Evolutionary conservation across 2,797 vertebrate genomes (phyloP).

Genomic region (Tenualosa ilisha): DNA sequence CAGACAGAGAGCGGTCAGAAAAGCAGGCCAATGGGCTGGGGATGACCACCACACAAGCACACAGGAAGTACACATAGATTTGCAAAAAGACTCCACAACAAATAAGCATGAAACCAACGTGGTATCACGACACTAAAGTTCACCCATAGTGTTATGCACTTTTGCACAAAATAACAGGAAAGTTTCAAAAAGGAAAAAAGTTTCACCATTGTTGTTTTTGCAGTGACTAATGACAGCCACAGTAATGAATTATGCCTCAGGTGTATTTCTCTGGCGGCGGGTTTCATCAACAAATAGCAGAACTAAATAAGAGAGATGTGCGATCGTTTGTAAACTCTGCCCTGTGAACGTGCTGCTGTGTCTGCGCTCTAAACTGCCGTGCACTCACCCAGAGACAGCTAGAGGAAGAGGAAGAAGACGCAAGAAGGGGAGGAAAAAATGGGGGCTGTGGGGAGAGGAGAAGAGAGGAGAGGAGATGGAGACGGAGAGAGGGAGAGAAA

Average conservation of each 20-base stretch:
- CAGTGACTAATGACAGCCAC: background rate
- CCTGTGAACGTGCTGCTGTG: background rate
- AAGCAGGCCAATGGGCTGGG: no score
- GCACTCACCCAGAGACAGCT: background rate
- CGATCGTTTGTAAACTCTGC: background rate
- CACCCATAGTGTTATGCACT: background rate
- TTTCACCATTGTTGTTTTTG: background rate
- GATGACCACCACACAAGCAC: no score
- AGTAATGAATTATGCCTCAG: background rate
- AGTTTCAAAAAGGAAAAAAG: no score
- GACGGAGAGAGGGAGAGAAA: background rate
- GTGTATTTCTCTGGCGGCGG: background rate
- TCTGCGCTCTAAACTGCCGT: background rate
- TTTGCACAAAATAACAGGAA: no score
- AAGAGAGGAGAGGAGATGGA: background rate
- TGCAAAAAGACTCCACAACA: background rate
- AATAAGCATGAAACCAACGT: background rate
- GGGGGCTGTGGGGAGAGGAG: constrained; percentile 26
- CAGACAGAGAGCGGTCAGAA: no score
- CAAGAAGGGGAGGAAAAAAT: no score
- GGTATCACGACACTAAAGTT: background rate
- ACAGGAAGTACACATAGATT: background rate
- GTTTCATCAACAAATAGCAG: no score
- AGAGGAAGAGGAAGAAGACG: background rate
- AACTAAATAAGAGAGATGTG: background rate